Conservation (phyloP, 2,113 vertebrate species). For the Bujurquina vittata region DNA sequence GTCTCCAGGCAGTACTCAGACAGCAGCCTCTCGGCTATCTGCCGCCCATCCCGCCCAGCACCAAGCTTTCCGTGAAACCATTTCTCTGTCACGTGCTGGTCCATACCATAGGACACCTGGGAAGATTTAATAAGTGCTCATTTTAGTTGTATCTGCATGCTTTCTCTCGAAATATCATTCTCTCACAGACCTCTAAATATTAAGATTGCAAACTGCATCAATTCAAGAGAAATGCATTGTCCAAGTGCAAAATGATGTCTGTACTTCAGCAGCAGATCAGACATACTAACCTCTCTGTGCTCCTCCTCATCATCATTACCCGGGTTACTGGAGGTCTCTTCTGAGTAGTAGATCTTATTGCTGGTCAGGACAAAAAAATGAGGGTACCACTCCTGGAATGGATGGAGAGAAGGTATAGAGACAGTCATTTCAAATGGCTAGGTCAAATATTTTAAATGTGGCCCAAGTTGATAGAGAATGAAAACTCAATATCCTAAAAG, state of each 20-base stretch:
- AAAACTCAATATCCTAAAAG: background rate
- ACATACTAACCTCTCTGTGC: slow-evolving; percentile 89
- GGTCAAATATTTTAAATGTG: slow-evolving; percentile 18
- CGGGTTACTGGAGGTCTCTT: slow-evolving; percentile 91
- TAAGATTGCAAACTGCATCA: background rate
- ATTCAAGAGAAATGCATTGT: background rate
- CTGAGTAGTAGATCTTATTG: slow-evolving; percentile 98
- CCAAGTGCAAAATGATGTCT: background rate
- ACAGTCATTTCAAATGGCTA: slow-evolving; percentile 24
- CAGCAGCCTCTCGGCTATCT: slow-evolving; percentile 93
- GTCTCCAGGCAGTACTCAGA: slow-evolving; percentile 95
- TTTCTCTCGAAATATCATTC: background rate
- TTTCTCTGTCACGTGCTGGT: slow-evolving; percentile 93
- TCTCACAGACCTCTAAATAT: background rate
- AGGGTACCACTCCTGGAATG: slow-evolving; percentile 94
- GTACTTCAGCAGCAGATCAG: background rate
- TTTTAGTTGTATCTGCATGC: background rate
- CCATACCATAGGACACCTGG: slow-evolving; percentile 88
- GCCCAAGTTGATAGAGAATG: background rate
- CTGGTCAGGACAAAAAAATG: slow-evolving; percentile 98
- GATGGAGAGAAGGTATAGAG: background rate
- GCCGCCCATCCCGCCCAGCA: slow-evolving; percentile 92
- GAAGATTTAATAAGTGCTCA: background rate
- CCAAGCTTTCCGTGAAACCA: slow-evolving; percentile 98
- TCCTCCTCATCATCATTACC: slow-evolving; percentile 97